These are phyloP conservation scores for Myiozetetes cayanensis DNA, from an alignment of 2,113 vertebrate species.

Conservation along the genomic window DNA sequence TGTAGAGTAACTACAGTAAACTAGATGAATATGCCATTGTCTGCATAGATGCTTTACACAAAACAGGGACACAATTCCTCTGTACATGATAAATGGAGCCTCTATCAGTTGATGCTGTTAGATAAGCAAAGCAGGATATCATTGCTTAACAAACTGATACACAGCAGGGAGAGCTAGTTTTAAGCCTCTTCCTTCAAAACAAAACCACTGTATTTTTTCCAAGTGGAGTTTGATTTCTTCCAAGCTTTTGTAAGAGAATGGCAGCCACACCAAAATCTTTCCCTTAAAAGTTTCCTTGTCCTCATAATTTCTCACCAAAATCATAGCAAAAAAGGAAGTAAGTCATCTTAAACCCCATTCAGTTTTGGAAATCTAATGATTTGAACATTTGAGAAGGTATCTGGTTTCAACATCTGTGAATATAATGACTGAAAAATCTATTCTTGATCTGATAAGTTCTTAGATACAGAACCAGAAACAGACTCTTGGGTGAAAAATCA, in stretches of 20 bases:
- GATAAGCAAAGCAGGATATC: neutral
- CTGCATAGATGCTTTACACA: neutral
- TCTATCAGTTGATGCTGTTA: neutral
- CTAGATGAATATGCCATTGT: accelerated
- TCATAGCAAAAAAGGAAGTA: neutral
- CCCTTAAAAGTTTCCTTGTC: neutral
- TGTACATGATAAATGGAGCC: neutral
- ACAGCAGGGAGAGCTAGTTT: neutral
- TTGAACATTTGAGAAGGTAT: neutral
- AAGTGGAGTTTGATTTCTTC: neutral
- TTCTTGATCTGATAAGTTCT: neutral
- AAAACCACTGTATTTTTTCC: neutral
- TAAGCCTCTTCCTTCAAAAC: neutral
- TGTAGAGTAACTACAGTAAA: neutral
- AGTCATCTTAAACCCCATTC: neutral
- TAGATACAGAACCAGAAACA: neutral
- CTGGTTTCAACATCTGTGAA: neutral
- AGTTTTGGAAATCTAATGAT: neutral
- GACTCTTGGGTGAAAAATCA: neutral
- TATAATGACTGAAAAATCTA: neutral
- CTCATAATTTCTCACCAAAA: neutral
- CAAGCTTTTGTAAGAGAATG: neutral
- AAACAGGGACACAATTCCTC: neutral
- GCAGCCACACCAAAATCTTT: neutral
- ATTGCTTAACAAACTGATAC: neutral